Evolutionary conservation across 2,113 vertebrate species (phyloP), one percentile per base, ranked within the genome.

Genomic region (Chaetura pelagica): DNA sequence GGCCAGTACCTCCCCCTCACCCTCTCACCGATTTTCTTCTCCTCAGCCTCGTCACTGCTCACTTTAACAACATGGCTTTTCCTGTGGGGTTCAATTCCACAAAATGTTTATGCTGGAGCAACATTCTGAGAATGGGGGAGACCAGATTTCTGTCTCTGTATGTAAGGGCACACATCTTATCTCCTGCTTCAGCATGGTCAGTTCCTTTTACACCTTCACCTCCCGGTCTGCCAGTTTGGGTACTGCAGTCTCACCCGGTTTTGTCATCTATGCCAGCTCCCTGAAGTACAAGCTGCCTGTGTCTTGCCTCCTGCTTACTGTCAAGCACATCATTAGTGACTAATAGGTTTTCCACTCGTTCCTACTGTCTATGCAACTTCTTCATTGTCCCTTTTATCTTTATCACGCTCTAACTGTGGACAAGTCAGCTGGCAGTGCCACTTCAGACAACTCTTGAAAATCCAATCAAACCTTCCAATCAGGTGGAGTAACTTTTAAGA

Each of bases 191-290:
- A 34, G 9, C 10, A 3, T 3, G 4, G 17, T 46, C 17, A 26
- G 21, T 30, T 35, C 29, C 19, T 69, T 76, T 23, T 3, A 35
- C 2, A 8, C 34, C 22, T 84, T 58, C 30, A 61, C 30, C 44
- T 78, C 32, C 20, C 20, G 24, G 23, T 51, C 51, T 38, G 55
- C 14, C 11, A 18, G 3, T 51, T 2, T 18, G 14, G 0, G 0
- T 46, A 17, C 5, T 34, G 44, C 54, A 67, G 10, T 23, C 55
- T 93, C 52, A 75, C 24, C 30, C 34, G 68, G 13, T 66, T 63
- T 77, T 57, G 30, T 48, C 51, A 59, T 35, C 13, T 27, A 2
- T 8, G 20, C 30, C 29, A 71, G 42, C 20, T 48, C 34, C 16
- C 7, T 38, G 34, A 80, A 35, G 12, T 29, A 73, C 8, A 58